A percentile compares a stretch with the other conserved stretches of the same genome.
Conservation (phyloP, 2,113 vertebrate species). For the Neolamprologus kungweensis region DNA sequence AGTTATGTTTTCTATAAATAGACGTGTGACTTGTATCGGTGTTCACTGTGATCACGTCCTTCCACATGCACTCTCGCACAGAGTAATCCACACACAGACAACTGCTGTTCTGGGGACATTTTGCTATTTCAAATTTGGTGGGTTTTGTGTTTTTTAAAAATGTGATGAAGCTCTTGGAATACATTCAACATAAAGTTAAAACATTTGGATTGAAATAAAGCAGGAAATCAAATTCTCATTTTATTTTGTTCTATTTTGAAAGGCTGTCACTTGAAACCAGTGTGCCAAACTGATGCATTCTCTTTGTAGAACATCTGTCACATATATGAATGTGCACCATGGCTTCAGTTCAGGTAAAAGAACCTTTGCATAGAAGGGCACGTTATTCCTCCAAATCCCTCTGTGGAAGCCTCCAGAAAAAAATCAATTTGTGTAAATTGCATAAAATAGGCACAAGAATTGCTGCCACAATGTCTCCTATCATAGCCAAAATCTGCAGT, state of each 20-base stretch:
- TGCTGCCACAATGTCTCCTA: background rate
- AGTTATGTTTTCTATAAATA: constrained; percentile 28
- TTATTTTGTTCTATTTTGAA: background rate
- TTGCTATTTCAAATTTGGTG: background rate
- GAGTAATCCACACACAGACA: background rate
- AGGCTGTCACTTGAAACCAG: background rate
- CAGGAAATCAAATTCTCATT: background rate
- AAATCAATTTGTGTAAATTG: background rate
- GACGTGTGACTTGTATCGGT: constrained; percentile 51
- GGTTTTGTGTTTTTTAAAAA: background rate
- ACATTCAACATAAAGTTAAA: background rate
- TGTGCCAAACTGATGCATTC: background rate
- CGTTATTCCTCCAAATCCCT: background rate
- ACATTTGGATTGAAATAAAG: background rate
- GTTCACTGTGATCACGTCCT: constrained; percentile 64
- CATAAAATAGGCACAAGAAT: background rate
- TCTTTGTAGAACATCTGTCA: background rate
- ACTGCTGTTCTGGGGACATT: background rate
- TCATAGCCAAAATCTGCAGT: background rate
- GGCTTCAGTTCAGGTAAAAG: background rate
- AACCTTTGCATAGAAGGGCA: background rate
- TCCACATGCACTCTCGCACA: background rate
- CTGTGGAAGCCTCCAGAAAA: background rate
- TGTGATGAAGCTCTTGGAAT: background rate
- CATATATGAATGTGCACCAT: background rate